Base-by-base conservation (phyloP, 92 coral and sea anemone species). In the Isaurus tuberculatus region DNA sequence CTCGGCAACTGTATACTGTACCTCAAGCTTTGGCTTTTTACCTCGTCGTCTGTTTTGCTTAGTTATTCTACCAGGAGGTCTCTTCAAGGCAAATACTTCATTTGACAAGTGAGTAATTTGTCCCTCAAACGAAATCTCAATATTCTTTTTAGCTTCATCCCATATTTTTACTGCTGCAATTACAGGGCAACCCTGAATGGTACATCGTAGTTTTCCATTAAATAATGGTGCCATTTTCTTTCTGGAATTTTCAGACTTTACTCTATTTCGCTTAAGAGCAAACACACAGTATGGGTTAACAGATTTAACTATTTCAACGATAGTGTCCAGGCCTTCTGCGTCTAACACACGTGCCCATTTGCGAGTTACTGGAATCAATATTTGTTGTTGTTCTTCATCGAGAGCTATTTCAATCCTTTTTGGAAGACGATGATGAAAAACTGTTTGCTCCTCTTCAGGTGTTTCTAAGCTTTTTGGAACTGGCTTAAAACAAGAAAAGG, bases 261-360 rank as follows among this genome's bases (percentile, higher is more conserved):
- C 29, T 74, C 65, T 44, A 33, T 74, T 74, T 30, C 37, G 65
- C 29, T 49, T 49, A 29, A 74, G 17, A 7, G 80, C 46, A 74
- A 74, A 74, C 42, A 74, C 80, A 53, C 80, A 74, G 30, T 74
- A 74, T 0, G 80, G 80, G 43, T 74, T 74, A 7, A 74, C 33
- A 29, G 80, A 8, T n/a, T 16, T 49, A 29, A 74, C 80, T 2
- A 74, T 11, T 37, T 74, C 80, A 19, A 74, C 20, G n/a, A 74
- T 19, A 51, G 80, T 74, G 80, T 74, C 51, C 29, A 28, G 80
- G 17, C 80, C 80, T 49, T 74, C 80, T 17, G 53, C 22, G 9
- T 64, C 34, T 15, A 74, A 27, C 31, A 37, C 29, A 13, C 67
- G 66, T n/a, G 23, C 25, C 1, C 64, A 15, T 16, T 57, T 30